Base-by-base conservation (phyloP, 2,888 invertebrate genomes). In the Listrodromus nycthemerus region DNA sequence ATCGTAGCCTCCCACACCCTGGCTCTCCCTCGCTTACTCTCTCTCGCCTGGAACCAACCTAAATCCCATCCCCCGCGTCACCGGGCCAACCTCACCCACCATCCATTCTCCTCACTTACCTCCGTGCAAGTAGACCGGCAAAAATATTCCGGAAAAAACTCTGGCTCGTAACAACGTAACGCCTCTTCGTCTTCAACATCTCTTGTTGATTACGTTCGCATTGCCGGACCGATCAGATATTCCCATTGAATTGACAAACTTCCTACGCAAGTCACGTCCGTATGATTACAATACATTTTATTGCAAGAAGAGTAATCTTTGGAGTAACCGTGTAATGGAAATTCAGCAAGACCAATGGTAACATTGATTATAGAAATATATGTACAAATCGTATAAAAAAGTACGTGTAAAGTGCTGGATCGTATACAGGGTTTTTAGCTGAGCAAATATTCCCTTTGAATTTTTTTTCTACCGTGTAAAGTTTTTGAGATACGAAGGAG, bases 141-240 rank as follows among this genome's bases (percentile, higher is more conserved):
- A 90, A 90, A 91, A 90, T 89, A 84, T 86, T 86, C 85, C 75
- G 87, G 88, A 45, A 75, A 71, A 89, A 89, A 88, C 86, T 88
- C 86, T 85, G 73, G 73, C 79, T 76, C 80, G 55, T 61, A 37
- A 33, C 63, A 75, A 78, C 30, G 69, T 65, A 30, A 65, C 45
- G 16, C 45, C 45, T n/a, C 41, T 74, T 66, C 81, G 65, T 66
- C 37, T 79, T 66, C 41, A 16, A 16, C 63, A 33, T 24, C 21
- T 50, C 48, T 73, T 48, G 37, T 74, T 75, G 58, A 50, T 24
- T 24, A 33, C 55, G 50, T 37, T 65, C 69, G 33, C 16, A 27
- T 61, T 10, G 13, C 6, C 8, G 37, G 41, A 10, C 13, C 13
- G n/a, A 16, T 10, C n/a, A 41, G n/a, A 73, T 58, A 61, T 73